Evolutionary conservation across 2,797 vertebrate genomes (phyloP), one percentile per base, ranked within the genome.

Genomic region (Holocentrus rufus): DNA sequence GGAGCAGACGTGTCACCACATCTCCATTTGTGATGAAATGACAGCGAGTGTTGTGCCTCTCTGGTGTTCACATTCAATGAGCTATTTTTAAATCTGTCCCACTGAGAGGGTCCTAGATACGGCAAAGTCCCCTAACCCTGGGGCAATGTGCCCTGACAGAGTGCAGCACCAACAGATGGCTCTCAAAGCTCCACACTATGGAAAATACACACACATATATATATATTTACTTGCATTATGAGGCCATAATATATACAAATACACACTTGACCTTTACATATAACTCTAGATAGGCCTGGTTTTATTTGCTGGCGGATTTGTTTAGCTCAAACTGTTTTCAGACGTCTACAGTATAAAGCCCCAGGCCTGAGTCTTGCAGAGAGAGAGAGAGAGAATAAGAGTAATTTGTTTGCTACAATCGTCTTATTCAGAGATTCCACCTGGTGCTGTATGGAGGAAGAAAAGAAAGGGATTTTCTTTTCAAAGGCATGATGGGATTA

Each of bases 31-130:
- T 27, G 20, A 60, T 53, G 6, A 46, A 14, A 31, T 46, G 66
- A 72, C 72, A 27, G 66, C 2, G 36, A 54, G 57, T 50, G 69
- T 60, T 65, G 74, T 76, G 83, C 74, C 71, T 72, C 66, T 77
- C 60, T 30, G 50, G 44, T 23, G 50, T 65, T 88, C 69, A 68
- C 79, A 85, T 66, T 85, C 77, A 62, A 72, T 76, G 53, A 84
- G 69, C 88, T 90, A 89, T 91, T 92, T 93, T 89, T 91, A 89
- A 50, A 82, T 66, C 39, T 67, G 82, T 66, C 87, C 87, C 82
- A 88, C 72, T 85, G 73, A 90, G 81, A 90, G 81, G 87, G 87
- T 80, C 85, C 86, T 79, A 86, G 65, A 90, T 90, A 79, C 65
- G 5, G 68, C 66, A 39, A 52, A 77, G 81, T 78, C 80, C 80